A percentile compares a stretch with the other conserved stretches of the same genome.
Evolutionary conservation across 2,113 vertebrate species (phyloP).

Genomic region (Paracanthobrama guichenoti): DNA sequence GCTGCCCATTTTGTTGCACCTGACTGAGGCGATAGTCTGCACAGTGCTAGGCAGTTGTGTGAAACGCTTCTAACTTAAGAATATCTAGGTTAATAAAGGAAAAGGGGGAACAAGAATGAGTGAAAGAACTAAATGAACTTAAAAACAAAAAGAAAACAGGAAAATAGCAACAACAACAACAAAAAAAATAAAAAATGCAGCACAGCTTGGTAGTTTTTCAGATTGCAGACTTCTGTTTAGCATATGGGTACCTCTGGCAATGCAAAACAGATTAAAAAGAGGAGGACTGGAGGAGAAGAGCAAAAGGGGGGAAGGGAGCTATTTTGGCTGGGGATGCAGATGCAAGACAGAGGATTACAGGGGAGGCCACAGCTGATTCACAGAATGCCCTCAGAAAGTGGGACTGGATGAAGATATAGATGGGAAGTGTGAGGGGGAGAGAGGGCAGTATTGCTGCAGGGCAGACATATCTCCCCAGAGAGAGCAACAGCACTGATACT

Average conservation of each 20-base stretch:
- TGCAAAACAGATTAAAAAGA: not conserved
- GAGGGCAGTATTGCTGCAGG: slow-evolving; percentile 1
- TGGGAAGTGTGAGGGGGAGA: not conserved
- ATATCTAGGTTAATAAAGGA: not conserved
- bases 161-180: not conserved
- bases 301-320: slow-evolving; percentile 8
- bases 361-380: slow-evolving; percentile 73
- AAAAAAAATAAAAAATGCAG: too few relatives aligned
- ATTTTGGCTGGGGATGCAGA: slow-evolving; percentile 57
- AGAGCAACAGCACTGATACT: not conserved
- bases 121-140: not conserved
- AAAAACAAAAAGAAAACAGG: not conserved
- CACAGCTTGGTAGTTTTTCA: not conserved
- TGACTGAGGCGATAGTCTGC: not conserved
- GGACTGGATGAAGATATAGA: not conserved
- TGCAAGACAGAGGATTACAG: slow-evolving; percentile 66
- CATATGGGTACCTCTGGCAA: not conserved
- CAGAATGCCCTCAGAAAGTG: slow-evolving; percentile 55
- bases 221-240: not conserved
- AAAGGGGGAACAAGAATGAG: not conserved
- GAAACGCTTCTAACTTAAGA: not conserved
- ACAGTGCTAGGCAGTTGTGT: not conserved
- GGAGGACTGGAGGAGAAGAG: not conserved
- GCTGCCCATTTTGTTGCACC: not conserved
- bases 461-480: not conserved